These are phyloP conservation scores for Pipistrellus nathusii DNA, from an alignment of 2,797 vertebrate genomes.

Conservation along the genomic window DNA sequence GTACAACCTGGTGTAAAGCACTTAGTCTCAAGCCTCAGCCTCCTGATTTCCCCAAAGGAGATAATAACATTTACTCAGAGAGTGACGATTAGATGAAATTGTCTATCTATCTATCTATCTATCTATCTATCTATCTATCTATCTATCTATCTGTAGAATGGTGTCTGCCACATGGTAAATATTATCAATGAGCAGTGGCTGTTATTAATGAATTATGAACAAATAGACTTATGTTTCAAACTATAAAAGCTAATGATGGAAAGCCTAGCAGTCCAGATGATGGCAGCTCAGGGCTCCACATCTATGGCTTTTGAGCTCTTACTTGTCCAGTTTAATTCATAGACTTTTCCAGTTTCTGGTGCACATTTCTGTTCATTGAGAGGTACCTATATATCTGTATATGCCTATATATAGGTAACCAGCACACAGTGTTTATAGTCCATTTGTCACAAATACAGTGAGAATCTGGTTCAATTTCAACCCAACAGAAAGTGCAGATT, in stretches of 20 bases:
- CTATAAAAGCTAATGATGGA: slow-evolving; percentile 30
- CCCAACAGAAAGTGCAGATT: neutral
- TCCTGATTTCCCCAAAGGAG: neutral
- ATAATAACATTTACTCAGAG: neutral
- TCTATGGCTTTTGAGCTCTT: neutral
- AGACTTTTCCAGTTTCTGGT: neutral
- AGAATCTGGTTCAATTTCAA: neutral
- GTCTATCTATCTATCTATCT: too few species aligned
- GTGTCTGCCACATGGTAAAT: neutral
- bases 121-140: too few species aligned
- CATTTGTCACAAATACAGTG: neutral
- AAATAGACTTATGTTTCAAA: neutral
- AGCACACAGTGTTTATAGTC: neutral
- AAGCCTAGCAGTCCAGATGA: neutral
- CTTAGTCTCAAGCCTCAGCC: neutral
- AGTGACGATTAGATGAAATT: neutral
- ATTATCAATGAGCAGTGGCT: neutral
- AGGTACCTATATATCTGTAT: neutral
- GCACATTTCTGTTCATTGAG: neutral
- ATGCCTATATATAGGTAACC: neutral
- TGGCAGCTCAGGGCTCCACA: neutral
- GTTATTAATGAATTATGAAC: slow-evolving; percentile 27
- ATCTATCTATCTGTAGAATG: too few species aligned
- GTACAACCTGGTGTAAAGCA: neutral
- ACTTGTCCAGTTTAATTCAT: neutral